These are phyloP conservation scores for Drosophila mojavensis DNA, from an alignment of 1,140 invertebrate genomes.

Conservation along the genomic window DNA sequence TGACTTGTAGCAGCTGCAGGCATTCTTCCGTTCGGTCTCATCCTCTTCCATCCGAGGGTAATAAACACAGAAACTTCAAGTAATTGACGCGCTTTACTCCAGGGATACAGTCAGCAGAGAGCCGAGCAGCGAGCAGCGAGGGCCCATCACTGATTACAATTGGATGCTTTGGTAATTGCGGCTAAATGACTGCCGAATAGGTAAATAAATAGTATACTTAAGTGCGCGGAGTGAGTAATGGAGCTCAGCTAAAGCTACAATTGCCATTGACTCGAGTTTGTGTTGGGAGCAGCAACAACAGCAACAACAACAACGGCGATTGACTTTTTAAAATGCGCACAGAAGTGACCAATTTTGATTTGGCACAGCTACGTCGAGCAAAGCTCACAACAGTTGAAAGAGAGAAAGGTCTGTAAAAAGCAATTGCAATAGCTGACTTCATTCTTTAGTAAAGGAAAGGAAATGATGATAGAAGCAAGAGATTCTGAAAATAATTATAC, in stretches of 20 bases:
- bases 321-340: not conserved
- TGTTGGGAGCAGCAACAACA: not conserved
- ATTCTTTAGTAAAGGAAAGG: no score
- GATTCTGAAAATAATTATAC: no score
- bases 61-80: conserved; percentile 56
- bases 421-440: no score
- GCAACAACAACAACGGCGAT: not conserved
- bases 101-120: conserved; percentile 5
- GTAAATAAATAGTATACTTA: conserved; percentile 44
- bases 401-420: no score
- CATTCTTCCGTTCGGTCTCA: conserved; percentile 14
- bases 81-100: conserved; percentile 47
- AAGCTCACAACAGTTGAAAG: no score
- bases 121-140: not conserved
- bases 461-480: no score
- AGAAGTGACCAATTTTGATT: no score
- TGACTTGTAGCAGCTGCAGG: conserved; percentile 77
- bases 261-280: conserved; percentile 13
- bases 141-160: conserved; percentile 35
- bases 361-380: no score
- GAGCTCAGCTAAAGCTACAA: conserved; percentile 21
- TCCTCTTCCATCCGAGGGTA: conserved; percentile 57
- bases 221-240: conserved; percentile 32
- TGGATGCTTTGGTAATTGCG: conserved; percentile 48
- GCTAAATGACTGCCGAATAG: conserved; percentile 44